These are phyloP conservation scores for Pollenia griseotomentosa DNA, from an alignment of 2,888 invertebrate species.

Conservation along the genomic window DNA sequence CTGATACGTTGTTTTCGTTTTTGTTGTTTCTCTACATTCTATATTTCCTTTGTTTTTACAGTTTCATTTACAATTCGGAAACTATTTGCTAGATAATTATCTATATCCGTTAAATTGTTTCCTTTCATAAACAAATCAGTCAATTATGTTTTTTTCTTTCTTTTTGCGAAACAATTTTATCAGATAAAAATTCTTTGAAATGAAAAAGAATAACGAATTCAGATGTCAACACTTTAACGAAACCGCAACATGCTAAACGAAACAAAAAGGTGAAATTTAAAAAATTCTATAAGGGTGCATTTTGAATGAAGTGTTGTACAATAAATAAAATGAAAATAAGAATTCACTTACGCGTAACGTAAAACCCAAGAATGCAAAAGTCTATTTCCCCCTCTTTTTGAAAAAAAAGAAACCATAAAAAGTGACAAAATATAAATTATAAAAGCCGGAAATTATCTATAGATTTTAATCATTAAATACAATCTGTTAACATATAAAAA, in stretches of 20 bases:
- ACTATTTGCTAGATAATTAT: conserved; percentile 63
- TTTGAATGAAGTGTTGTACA: conserved; percentile 42
- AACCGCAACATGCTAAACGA: conserved; percentile 60
- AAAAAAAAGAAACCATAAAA: conserved; percentile 7
- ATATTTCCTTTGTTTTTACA: not conserved
- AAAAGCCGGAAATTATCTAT: conserved; percentile 72
- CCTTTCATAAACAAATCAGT: conserved; percentile 65
- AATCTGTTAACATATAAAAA: conserved; percentile 45
- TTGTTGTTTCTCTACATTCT: not conserved
- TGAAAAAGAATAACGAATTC: conserved; percentile 45
- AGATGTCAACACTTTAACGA: conserved; percentile 70
- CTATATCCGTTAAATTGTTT: conserved; percentile 67
- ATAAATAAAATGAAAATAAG: not conserved
- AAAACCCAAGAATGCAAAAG: conserved; percentile 9
- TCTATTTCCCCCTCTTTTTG: conserved; percentile 2
- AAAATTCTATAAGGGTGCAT: conserved; percentile 47
- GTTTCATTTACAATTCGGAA: conserved; percentile 46
- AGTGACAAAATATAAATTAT: conserved; percentile 32
- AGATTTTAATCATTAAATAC: conserved; percentile 63
- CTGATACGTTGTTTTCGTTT: not conserved
- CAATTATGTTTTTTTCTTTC: conserved; percentile 44
- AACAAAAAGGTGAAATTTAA: conserved; percentile 34
- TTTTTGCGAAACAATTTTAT: conserved; percentile 58
- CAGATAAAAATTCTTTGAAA: conserved; percentile 59
- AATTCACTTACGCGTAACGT: conserved; percentile 70